These are phyloP conservation scores for Hedya salicella DNA, from an alignment of 2,888 invertebrate genomes.

Conservation along the genomic window DNA sequence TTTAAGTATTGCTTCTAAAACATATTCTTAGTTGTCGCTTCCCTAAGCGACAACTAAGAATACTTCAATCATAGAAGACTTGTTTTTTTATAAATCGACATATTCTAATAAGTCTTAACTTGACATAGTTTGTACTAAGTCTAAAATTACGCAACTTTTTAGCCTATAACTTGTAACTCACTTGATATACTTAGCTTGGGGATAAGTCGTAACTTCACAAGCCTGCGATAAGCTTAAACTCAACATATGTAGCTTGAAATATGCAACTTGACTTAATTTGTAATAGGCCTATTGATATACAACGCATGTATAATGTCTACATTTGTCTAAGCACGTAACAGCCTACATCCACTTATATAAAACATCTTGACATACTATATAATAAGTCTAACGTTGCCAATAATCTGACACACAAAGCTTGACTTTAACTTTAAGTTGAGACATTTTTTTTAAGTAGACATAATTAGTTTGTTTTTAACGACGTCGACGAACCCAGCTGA, in stretches of 20 bases:
- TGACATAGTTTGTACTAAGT: slow-evolving; percentile 32
- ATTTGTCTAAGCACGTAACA: slow-evolving; percentile 5
- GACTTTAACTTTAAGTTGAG: background rate
- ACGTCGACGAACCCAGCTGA: too few species aligned
- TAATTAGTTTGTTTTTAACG: background rate
- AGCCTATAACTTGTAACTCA: slow-evolving; percentile 20
- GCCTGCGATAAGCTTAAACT: slow-evolving; percentile 16
- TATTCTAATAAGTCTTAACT: slow-evolving; percentile 34
- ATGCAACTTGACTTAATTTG: background rate
- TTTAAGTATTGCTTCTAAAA: slow-evolving; percentile 14
- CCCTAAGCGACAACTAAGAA: too few species aligned
- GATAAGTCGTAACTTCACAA: background rate
- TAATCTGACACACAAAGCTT: background rate
- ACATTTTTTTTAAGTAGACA: background rate
- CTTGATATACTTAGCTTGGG: slow-evolving; percentile 6
- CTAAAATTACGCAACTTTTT: slow-evolving; percentile 25
- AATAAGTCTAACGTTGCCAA: background rate
- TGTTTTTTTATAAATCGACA: slow-evolving; percentile 12
- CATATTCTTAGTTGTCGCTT: slow-evolving; percentile 2
- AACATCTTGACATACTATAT: background rate
- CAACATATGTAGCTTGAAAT: background rate
- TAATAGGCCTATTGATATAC: background rate
- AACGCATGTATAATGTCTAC: background rate
- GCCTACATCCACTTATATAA: background rate
- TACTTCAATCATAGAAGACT: background rate